A percentile compares a stretch with the other conserved stretches of the same genome.
Conservation (phyloP, 2,797 vertebrate species). For the Xenentodon cancila region DNA sequence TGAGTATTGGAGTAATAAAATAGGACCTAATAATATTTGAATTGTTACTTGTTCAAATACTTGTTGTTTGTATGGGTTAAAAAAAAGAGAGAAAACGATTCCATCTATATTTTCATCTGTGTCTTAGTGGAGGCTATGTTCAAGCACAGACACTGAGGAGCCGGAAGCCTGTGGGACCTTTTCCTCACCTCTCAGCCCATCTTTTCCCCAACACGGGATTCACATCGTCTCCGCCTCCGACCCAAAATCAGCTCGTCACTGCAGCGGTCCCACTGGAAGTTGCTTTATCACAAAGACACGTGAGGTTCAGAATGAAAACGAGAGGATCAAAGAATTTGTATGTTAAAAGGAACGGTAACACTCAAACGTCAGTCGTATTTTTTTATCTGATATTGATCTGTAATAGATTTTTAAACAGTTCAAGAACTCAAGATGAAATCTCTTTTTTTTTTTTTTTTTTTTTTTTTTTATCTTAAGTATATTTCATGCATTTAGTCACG, state of each 20-base stretch:
- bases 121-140: constrained; percentile 89
- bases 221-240: not conserved
- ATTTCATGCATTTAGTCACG: too few species aligned
- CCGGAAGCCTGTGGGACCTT: constrained; percentile 12
- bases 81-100: too few species aligned
- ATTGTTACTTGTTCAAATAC: too few species aligned
- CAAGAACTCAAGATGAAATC: not conserved
- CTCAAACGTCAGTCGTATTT: not conserved
- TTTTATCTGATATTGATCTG: not conserved
- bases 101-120: constrained; percentile 12
- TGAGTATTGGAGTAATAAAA: too few species aligned
- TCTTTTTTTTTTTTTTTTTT: not conserved
- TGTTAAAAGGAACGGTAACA: not conserved
- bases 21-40: too few species aligned
- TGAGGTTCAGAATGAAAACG: not conserved
- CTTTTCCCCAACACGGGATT: constrained; percentile 7
- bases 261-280: not conserved
- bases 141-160: constrained; percentile 82
- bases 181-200: constrained; percentile 13
- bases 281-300: not conserved
- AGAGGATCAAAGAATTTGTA: not conserved
- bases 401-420: not conserved
- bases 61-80: too few species aligned
- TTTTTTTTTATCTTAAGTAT: too few species aligned
- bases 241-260: constrained; percentile 2